phyloP scores from a whole-genome alignment of 2,797 vertebrate species.

The Microctenopoma steveboyesi region DNA sequence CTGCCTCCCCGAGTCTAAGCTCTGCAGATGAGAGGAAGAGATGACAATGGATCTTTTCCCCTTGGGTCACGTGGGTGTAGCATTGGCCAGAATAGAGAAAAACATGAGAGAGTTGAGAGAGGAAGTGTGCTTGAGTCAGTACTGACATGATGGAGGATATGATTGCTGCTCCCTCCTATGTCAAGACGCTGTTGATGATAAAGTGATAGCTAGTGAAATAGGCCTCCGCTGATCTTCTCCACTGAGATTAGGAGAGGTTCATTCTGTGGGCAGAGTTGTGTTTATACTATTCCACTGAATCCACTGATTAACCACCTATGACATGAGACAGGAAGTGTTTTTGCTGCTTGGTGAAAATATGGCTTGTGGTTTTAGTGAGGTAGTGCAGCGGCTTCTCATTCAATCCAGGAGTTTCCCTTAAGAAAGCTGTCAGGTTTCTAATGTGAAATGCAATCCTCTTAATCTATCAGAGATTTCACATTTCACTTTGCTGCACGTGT shows the following conservation, averaged over 20 bases:
- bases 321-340: conserved; percentile 54
- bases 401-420: conserved; percentile 20
- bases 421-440: conserved; percentile 11
- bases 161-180: conserved; percentile 42
- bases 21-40: conserved; percentile 80
- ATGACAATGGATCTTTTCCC: conserved; percentile 73
- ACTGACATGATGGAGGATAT: conserved; percentile 50
- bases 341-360: conserved; percentile 34
- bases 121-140: conserved; percentile 67
- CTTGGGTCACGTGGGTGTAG: conserved; percentile 54
- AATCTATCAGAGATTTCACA: background rate
- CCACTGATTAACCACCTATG: conserved; percentile 51
- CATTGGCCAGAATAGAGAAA: conserved; percentile 62
- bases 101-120: conserved; percentile 60
- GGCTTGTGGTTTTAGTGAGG: conserved; percentile 42
- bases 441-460: background rate
- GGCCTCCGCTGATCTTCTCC: conserved; percentile 39
- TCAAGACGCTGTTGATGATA: conserved; percentile 36
- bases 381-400: conserved; percentile 4
- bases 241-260: conserved; percentile 34
- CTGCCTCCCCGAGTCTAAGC: conserved; percentile 47
- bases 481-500: conserved; percentile 8
- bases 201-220: conserved; percentile 44
- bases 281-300: conserved; percentile 47
- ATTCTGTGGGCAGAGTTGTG: conserved; percentile 66